phyloP scores from a whole-genome alignment of 2,113 vertebrate genomes.

The Misgurnus mizolepis region DNA sequence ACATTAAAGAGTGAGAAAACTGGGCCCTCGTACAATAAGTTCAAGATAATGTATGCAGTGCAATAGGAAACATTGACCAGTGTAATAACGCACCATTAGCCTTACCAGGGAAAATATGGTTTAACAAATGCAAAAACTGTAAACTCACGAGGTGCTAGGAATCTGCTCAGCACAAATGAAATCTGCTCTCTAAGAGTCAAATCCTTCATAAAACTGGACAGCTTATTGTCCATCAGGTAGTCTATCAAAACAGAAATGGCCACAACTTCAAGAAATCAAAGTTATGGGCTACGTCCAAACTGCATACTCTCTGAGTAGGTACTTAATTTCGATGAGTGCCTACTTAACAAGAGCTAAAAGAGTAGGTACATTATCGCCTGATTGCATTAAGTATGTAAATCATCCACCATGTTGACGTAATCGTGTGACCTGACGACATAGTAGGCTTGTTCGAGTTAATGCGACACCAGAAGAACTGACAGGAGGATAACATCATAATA shows the following conservation, averaged over 20 bases:
- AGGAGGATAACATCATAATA: too few relatives aligned
- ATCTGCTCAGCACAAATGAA: not conserved
- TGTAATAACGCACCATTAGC: constrained; percentile 60
- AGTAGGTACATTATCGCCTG: too few relatives aligned
- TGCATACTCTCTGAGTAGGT: too few relatives aligned
- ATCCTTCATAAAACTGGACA: not conserved
- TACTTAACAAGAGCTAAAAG: too few relatives aligned
- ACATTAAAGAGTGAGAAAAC: constrained; percentile 51
- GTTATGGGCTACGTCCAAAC: constrained; percentile 51
- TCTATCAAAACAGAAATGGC: constrained; percentile 67
- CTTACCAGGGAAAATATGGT: constrained; percentile 57
- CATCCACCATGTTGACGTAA: too few relatives aligned
- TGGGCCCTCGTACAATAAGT: constrained; percentile 14
- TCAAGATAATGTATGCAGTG: constrained; percentile 55
- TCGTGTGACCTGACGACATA: too few relatives aligned
- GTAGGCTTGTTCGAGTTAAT: too few relatives aligned
- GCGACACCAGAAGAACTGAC: too few relatives aligned
- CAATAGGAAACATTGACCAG: constrained; percentile 61
- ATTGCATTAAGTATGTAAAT: too few relatives aligned
- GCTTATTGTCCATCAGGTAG: constrained; percentile 30
- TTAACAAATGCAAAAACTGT: constrained; percentile 54
- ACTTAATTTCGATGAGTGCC: too few relatives aligned
- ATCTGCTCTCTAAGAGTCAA: not conserved
- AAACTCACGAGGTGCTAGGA: constrained; percentile 18
- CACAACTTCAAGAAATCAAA: constrained; percentile 79